Base-by-base conservation (phyloP, 1,140 invertebrate species). In the Drosophila oshimai region DNA sequence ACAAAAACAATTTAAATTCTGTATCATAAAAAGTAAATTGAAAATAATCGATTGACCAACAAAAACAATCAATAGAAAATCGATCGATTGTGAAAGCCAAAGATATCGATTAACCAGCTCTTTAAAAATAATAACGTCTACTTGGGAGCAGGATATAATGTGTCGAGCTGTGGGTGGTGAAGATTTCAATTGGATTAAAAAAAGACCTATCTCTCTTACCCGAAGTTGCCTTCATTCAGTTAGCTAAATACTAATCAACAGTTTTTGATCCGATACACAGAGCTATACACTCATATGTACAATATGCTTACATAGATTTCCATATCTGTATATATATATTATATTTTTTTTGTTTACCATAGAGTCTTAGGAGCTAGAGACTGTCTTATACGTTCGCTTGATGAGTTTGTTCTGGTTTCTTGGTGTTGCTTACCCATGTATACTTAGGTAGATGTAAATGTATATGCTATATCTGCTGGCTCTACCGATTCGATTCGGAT, bases 231-330 rank as follows among this genome's bases (percentile, higher is more conserved):
- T 41, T 57, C 53, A 45, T 70, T 64, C 49, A 68, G 24, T 83
- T 53, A 54, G 58, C 45, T 83, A 84, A 78, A 70, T 36, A 83
- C 74, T 83, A 83, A 78, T 84, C 54, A 83, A 83, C 78, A 83
- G 78, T 36, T 74, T 67, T 81, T 44, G 54, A 57, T 74, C 39
- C 55, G 24, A 45, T 55, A 54, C 68, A 75, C 53, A 57, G 58
- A 80, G 70, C 76, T 71, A 68, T 70, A 80, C 33, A 50, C 58
- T 70, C 57, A 13, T 74, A 67, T 81, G 57, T 60, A 83, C 24
- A 53, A 51, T 76, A 60, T 58, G 45, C 37, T 29, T 55, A 44
- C 18, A 39, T 64, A 18, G 37, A 20, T 73, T 12, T 72, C 26
- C 37, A 47, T 53, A 57, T 61, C 22, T 65, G 20, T 61, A 10